These are phyloP conservation scores for Tympanuchus pallidicinctus DNA, from an alignment of 2,113 vertebrate genomes.

Conservation along the genomic window DNA sequence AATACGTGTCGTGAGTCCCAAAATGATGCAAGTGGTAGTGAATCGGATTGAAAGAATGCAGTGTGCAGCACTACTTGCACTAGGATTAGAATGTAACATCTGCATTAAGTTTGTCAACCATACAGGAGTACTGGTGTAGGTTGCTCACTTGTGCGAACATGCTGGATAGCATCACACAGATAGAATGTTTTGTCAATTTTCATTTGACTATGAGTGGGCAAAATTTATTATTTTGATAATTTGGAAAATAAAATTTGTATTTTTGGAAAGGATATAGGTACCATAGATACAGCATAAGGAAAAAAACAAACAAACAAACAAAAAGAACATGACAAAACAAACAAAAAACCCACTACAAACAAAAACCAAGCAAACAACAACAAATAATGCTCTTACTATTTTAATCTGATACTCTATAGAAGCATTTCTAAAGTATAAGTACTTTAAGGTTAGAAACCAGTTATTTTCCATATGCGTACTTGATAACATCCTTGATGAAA, in stretches of 20 bases:
- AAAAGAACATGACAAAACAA: too few species aligned
- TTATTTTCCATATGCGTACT: neutral
- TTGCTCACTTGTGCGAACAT: neutral
- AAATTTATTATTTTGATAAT: conserved; percentile 38
- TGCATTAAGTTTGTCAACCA: conserved; percentile 4
- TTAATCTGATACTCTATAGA: neutral
- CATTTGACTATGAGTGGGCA: neutral
- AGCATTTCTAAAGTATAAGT: neutral
- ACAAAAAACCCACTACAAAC: neutral
- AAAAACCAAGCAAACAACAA: neutral
- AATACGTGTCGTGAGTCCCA: conserved; percentile 9
- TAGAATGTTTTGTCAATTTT: neutral
- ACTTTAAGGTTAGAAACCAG: neutral
- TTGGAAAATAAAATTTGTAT: conserved; percentile 15
- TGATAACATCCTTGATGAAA: neutral
- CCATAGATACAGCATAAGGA: neutral
- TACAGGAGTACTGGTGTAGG: neutral
- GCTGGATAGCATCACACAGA: neutral
- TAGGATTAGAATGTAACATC: conserved; percentile 11
- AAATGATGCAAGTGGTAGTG: neutral
- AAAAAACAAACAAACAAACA: neutral
- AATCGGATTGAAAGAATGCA: neutral
- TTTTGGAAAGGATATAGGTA: conserved; percentile 10
- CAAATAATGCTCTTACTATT: neutral
- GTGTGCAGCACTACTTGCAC: neutral